Percentiles rank a stretch among this genome's conserved stretches.
Conservation (phyloP, 64 coral and sea anemone genomes). For the Pachyseris speciosa region DNA sequence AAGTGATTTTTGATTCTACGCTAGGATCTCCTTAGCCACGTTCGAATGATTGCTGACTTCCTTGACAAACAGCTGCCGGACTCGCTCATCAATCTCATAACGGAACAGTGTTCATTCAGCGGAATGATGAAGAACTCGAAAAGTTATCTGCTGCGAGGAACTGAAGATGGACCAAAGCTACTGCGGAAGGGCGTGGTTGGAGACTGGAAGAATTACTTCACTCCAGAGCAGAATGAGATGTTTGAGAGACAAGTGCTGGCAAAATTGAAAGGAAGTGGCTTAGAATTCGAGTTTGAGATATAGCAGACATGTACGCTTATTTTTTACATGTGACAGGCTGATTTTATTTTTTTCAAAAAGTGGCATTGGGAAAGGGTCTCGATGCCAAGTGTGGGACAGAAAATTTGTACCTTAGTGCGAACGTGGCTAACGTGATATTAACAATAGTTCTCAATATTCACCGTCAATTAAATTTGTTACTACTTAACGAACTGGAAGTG, state of each 20-base stretch:
- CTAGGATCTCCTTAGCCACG: neutral
- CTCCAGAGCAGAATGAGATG: neutral
- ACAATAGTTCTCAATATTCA: too few species aligned
- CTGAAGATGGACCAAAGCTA: neutral
- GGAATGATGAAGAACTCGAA: neutral
- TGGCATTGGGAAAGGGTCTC: too few species aligned
- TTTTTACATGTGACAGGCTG: too few species aligned
- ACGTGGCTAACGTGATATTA: too few species aligned
- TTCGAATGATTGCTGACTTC: neutral
- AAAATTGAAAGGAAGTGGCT: conserved; percentile 4
- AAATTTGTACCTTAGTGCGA: too few species aligned
- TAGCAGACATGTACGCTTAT: neutral
- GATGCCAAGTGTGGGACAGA: too few species aligned
- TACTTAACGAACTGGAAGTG: too few species aligned
- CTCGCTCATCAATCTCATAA: neutral
- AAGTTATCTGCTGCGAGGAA: neutral
- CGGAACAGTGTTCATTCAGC: neutral
- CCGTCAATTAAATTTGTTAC: too few species aligned
- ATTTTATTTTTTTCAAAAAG: too few species aligned
- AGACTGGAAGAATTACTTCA: too few species aligned
- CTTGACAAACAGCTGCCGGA: neutral
- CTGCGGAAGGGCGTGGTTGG: neutral
- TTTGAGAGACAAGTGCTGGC: neutral
- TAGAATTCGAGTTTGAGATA: neutral
- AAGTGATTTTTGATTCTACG: too few species aligned